A percentile compares a stretch with the other conserved stretches of the same genome.
Conservation (phyloP, 2,797 vertebrate genomes). For the Silurus lanzhouensis region DNA sequence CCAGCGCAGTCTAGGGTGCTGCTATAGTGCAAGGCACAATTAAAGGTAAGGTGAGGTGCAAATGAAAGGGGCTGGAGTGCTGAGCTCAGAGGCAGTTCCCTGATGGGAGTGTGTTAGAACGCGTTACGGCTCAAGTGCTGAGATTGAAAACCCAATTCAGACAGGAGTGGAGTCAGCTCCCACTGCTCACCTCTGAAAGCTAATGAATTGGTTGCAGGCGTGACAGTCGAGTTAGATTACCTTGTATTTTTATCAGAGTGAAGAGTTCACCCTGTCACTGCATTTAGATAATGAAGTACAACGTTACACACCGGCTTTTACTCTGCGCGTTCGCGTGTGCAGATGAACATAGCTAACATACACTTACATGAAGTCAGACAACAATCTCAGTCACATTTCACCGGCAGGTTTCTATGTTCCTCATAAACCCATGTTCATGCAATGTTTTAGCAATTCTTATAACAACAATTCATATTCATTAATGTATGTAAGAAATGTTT, state of each 20-base stretch:
- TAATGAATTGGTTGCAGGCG: slow-evolving; percentile 65
- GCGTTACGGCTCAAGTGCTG: slow-evolving; percentile 50
- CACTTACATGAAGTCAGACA: background rate
- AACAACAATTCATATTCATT: background rate
- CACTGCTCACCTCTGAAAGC: slow-evolving; percentile 50
- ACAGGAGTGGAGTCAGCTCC: slow-evolving; percentile 52
- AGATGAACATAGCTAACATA: slow-evolving; percentile 28
- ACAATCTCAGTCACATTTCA: background rate
- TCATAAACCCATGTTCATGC: background rate
- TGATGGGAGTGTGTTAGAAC: slow-evolving; percentile 57
- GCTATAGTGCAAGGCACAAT: slow-evolving; percentile 33
- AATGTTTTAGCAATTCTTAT: background rate
- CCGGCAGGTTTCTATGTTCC: background rate
- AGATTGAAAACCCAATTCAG: slow-evolving; percentile 66
- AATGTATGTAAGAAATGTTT: background rate
- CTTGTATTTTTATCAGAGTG: slow-evolving; percentile 63
- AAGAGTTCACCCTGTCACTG: slow-evolving; percentile 61
- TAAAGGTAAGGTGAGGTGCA: slow-evolving; percentile 49
- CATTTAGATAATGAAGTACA: slow-evolving; percentile 61
- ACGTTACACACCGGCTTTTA: slow-evolving; percentile 47
- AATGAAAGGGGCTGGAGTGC: slow-evolving; percentile 49
- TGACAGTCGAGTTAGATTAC: slow-evolving; percentile 62
- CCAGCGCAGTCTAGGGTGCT: background rate
- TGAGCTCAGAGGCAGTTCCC: slow-evolving; percentile 50
- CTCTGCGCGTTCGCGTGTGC: slow-evolving; percentile 10